Base-by-base conservation (phyloP, 1,140 invertebrate species). In the Idris sp. region DNA sequence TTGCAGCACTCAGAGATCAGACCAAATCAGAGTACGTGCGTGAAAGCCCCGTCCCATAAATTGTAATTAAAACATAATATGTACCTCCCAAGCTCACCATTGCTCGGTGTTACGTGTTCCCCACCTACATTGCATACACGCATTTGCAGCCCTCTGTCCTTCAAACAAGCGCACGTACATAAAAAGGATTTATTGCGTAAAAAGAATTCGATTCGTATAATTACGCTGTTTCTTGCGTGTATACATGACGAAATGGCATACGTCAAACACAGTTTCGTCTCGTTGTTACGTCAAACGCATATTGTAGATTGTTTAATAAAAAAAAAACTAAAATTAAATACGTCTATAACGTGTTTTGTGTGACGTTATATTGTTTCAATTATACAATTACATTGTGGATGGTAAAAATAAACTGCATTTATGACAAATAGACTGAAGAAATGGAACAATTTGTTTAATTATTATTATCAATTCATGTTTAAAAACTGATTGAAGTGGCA, bases 1-100 rank as follows among this genome's bases (percentile, higher is more conserved):
- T 35, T 33, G 33, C 22, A 10, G 5, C 10, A 31, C 28, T 19
- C 30, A 31, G 46, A 65, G 48, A 54, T 43, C 64, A 79, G 46
- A 61, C 71, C 68, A 74, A 81, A 81, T 81, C 78, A 74, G 72
- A 76, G 68, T 74, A 58, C 62, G 43, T 65, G 64, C 58, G 69
- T 73, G 76, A 75, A 78, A 75, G n/a, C 69, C 64, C 67, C 54
- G 76, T 77, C 78, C 72, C 78, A 81, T 81, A 81, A 81, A 80
- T 81, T 81, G 74, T 81, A 80, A 81, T 80, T 80, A 80, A 79
- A 80, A 79, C 73, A 77, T 78, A 78, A 78, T 81, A 74, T 72
- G 73, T 59, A 61, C 62, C 62, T 53, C 43, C 51, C 40, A 46
- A 68, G 58, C 49, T 36, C 64, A 49, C 74, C 54, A 51, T n/a